Percentiles rank a stretch among this genome's conserved stretches.
phyloP scores from a whole-genome alignment of 2,113 vertebrate species.

The Morone saxatilis region DNA sequence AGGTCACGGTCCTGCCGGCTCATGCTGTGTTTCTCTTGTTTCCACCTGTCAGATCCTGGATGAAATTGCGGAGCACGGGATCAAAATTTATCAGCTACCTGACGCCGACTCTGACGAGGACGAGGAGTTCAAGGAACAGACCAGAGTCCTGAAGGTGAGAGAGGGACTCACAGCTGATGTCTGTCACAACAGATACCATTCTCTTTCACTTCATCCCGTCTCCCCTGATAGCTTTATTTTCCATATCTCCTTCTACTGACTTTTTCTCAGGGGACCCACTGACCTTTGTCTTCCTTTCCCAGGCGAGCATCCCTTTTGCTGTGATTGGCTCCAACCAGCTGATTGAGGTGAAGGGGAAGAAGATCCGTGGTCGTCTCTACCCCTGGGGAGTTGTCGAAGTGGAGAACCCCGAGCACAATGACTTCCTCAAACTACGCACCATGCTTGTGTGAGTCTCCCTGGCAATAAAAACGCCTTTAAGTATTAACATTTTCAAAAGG shows the following conservation, averaged over 20 bases:
- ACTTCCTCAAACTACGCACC: slow-evolving; percentile 91
- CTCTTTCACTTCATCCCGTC: slow-evolving; percentile 1
- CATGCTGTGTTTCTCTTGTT: slow-evolving; percentile 13
- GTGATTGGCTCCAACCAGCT: slow-evolving; percentile 92
- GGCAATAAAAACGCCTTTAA: slow-evolving; percentile 26
- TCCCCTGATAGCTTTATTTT: slow-evolving; percentile 20
- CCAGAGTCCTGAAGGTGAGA: slow-evolving; percentile 91
- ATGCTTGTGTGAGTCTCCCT: slow-evolving; percentile 89
- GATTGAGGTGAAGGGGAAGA: slow-evolving; percentile 94
- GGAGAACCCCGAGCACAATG: slow-evolving; percentile 94
- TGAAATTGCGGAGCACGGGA: slow-evolving; percentile 93
- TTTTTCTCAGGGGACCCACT: slow-evolving; percentile 10
- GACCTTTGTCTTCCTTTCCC: slow-evolving; percentile 21
- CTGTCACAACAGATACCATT: slow-evolving; percentile 13
- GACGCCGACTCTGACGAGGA: slow-evolving; percentile 96
- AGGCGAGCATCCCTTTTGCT: slow-evolving; percentile 92
- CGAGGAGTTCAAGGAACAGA: slow-evolving; percentile 97
- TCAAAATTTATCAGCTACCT: slow-evolving; percentile 93
- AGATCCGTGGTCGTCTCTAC: slow-evolving; percentile 90
- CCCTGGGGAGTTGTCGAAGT: slow-evolving; percentile 91
- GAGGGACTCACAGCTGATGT: neutral
- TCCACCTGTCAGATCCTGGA: slow-evolving; percentile 87
- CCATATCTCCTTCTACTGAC: slow-evolving; percentile 2
- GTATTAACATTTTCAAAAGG: neutral
- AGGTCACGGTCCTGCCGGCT: slow-evolving; percentile 20